Conservation (phyloP, 1,140 invertebrate species). For the Papilio xuthus region DNA sequence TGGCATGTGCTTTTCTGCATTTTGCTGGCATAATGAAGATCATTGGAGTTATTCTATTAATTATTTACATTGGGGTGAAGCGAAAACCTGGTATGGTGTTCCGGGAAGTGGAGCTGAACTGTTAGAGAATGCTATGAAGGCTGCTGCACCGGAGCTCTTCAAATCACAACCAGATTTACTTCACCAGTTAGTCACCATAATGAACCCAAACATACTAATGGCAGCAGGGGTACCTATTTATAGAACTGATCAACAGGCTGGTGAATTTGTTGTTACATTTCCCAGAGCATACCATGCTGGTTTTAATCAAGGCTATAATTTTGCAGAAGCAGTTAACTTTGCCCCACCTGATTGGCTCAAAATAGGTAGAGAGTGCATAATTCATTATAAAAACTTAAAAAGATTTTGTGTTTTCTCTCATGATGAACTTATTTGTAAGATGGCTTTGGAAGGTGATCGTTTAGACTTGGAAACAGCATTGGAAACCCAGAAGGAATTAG, state of each 20-base stretch:
- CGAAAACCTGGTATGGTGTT: conserved; percentile 97
- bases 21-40: conserved; percentile 99
- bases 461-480: conserved; percentile 93
- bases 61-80: conserved; percentile 98
- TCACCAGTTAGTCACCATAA: conserved; percentile 98
- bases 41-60: conserved; percentile 99
- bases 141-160: conserved; percentile 97
- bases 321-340: conserved; percentile 99
- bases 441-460: conserved; percentile 95
- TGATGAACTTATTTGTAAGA: conserved; percentile 99
- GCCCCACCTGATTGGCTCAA: conserved; percentile 99
- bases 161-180: conserved; percentile 97
- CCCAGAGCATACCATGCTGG: conserved; percentile 99
- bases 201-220: conserved; percentile 98
- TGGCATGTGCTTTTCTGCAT: conserved; percentile 99
- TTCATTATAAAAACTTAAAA: conserved; percentile 96
- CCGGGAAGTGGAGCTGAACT: conserved; percentile 95
- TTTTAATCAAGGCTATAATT: conserved; percentile 99
- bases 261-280: conserved; percentile 99
- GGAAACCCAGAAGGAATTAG: conserved; percentile 93
- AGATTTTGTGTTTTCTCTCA: conserved; percentile 99
- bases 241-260: conserved; percentile 97
- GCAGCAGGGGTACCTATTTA: conserved; percentile 88
- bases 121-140: conserved; percentile 98
- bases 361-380: conserved; percentile 96